Base-by-base conservation (phyloP, 2,113 vertebrate genomes). In the Myxocyprinus asiaticus region DNA sequence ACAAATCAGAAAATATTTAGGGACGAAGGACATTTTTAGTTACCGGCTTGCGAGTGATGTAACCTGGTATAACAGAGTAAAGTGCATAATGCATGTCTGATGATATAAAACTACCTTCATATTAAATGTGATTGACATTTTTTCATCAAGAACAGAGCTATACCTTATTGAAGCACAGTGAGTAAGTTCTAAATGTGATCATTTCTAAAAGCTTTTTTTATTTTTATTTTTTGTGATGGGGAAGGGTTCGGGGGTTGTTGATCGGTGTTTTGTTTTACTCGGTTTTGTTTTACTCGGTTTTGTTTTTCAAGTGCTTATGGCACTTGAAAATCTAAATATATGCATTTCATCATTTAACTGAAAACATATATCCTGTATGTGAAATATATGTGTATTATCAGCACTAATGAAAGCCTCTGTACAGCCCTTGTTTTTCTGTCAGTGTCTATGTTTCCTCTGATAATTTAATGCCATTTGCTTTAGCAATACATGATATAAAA, bases 401-500 rank as follows among this genome's bases (percentile, higher is more conserved):
- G 77, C 76, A 81, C 76, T 83, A 76, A 79, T 77, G 77, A 80
- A 76, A 58, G 33, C 67, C 80, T 68, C 64, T 79, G 79, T 84
- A 84, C 64, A 84, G 83, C 69, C 78, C 33, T 44, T 59, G 67
- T 76, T 77, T 51, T 67, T 55, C 61, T 68, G 74, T 79, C 73
- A 12, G 33, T 75, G 81, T 83, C 61, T 69, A 83, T 71, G 78
- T 83, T 80, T 74, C 73, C 75, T 83, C 68, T 42, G 59, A 84
- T 66, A 66, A 83, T 83, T 83, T 83, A 83, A 83, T 75, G 67
- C 81, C 79, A 78, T 86, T 76, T 81, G 84, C 84, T 84, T 86
- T 80, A 86, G 84, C 84, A 86, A 86, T 86, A 84, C 83, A 86
- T 76, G 59, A 83, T 73, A 83, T 82, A 67, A 81, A 81, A 82